Evolutionary conservation across 1,140 invertebrate genomes (phyloP), one percentile per base, ranked within the genome.

Genomic region (Dendrolimus punctatus): DNA sequence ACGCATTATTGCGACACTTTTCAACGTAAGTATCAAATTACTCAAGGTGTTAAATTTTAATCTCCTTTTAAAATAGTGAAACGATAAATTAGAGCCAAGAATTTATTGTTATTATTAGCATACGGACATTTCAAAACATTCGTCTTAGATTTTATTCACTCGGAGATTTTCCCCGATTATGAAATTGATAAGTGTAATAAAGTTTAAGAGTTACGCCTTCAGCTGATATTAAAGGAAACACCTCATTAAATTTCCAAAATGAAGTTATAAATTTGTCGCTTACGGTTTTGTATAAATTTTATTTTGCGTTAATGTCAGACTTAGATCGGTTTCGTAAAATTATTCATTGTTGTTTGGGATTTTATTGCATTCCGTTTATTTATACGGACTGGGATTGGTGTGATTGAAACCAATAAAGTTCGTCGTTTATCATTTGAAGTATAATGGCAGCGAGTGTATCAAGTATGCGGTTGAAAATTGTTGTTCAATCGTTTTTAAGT

Each of bases 161-260:
- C 40, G 7, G 37, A 37, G 53, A 64, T 57, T 50, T 54, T 43
- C n/a, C 54, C 48, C 51, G 49, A 55, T 59, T 23, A 59, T 56
- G 57, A 60, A 56, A 53, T 53, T 60, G 61, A 71, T 71, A 68
- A 68, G 58, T 53, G 41, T 48, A 56, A 65, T 71, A 70, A 67
- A 70, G 58, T 58, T 51, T 49, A 45, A 64, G 49, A 60, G 56
- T 62, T 60, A 67, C 62, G 57, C 59, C 53, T 66, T 60, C 49
- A 55, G 62, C 45, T 36, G 50, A 55, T 60, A 63, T 67, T 64
- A 61, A 58, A 62, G 56, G 52, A 58, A 62, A 67, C 62, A 59
- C 58, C 51, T 67, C 54, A 59, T 71, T 70, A 70, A 70, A 64
- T 53, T 48, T 51, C 10, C 39, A 43, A 57, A 63, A 70, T 70